Conservation (phyloP, 2,888 invertebrate genomes). For the Drosophila testacea region DNA sequence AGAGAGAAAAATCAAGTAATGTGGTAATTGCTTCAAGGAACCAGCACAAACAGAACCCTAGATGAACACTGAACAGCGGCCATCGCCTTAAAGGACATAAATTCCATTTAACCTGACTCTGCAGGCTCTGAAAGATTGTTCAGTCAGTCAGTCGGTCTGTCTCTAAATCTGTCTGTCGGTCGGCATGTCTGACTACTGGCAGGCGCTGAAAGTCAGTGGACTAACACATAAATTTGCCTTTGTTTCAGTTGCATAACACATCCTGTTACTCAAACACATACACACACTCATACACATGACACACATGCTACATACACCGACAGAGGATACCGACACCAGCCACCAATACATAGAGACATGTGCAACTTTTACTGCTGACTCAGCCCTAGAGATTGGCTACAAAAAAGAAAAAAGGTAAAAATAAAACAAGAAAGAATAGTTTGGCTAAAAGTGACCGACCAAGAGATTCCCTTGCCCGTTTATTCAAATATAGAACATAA, state of each 20-base stretch:
- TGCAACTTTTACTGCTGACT: constrained; percentile 77
- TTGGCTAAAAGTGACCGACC: background rate
- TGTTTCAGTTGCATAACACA: constrained; percentile 74
- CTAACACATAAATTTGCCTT: constrained; percentile 75
- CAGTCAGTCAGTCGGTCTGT: constrained; percentile 11
- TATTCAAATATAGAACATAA: background rate
- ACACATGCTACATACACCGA: constrained; percentile 18
- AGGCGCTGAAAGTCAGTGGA: constrained; percentile 61
- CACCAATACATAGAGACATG: constrained; percentile 39
- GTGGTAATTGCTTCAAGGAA: constrained; percentile 66
- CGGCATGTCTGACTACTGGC: constrained; percentile 37
- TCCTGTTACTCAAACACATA: constrained; percentile 54
- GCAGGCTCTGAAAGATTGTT: constrained; percentile 49
- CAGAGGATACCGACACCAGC: constrained; percentile 46
- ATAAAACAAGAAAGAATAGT: background rate
- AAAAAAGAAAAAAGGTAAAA: background rate
- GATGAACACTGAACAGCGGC: constrained; percentile 20
- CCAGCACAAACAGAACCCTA: constrained; percentile 22
- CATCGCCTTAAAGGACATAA: constrained; percentile 61
- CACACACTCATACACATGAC: constrained; percentile 35
- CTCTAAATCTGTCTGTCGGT: constrained; percentile 6
- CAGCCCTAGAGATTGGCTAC: constrained; percentile 28
- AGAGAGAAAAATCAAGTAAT: constrained; percentile 36
- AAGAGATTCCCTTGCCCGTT: background rate
- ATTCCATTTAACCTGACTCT: constrained; percentile 73